phyloP scores from a whole-genome alignment of 1,140 invertebrate genomes.

The Cotesia chilonis region DNA sequence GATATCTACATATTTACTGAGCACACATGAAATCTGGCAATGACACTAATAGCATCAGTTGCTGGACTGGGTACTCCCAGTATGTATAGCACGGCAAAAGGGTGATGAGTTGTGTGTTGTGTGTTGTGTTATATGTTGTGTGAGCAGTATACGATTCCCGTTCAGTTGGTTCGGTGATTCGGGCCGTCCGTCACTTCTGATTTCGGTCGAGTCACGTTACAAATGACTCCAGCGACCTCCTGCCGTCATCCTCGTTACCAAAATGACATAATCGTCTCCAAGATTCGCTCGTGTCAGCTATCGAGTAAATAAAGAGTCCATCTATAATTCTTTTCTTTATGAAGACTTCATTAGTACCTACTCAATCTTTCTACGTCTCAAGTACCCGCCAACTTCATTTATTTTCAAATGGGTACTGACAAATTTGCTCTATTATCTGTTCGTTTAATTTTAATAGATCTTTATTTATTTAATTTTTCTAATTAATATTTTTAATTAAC shows the following conservation, averaged over 20 bases:
- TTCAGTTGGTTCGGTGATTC: conserved; percentile 10
- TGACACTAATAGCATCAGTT: conserved; percentile 57
- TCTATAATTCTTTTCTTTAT: not conserved
- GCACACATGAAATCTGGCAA: conserved; percentile 51
- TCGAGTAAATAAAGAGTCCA: conserved; percentile 30
- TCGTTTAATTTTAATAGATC: too few relatives aligned
- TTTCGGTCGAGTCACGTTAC: conserved; percentile 62
- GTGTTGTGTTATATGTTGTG: not conserved
- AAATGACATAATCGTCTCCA: conserved; percentile 60
- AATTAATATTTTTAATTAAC: too few relatives aligned
- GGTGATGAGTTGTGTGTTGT: conserved; percentile 9
- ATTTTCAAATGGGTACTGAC: not conserved
- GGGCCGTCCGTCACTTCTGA: conserved; percentile 49
- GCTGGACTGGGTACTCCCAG: not conserved
- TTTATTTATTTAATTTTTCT: too few relatives aligned
- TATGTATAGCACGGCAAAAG: not conserved
- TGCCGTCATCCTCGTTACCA: conserved; percentile 56
- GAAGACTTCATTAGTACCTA: conserved; percentile 10
- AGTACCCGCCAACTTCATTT: not conserved
- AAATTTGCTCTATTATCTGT: not conserved
- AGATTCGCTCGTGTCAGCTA: conserved; percentile 31
- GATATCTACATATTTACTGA: conserved; percentile 58
- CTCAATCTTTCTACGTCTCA: conserved; percentile 1
- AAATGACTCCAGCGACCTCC: conserved; percentile 54
- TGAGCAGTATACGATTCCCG: conserved; percentile 22